Conservation (phyloP, 2,113 vertebrate genomes). For the Plectropomus leopardus region DNA sequence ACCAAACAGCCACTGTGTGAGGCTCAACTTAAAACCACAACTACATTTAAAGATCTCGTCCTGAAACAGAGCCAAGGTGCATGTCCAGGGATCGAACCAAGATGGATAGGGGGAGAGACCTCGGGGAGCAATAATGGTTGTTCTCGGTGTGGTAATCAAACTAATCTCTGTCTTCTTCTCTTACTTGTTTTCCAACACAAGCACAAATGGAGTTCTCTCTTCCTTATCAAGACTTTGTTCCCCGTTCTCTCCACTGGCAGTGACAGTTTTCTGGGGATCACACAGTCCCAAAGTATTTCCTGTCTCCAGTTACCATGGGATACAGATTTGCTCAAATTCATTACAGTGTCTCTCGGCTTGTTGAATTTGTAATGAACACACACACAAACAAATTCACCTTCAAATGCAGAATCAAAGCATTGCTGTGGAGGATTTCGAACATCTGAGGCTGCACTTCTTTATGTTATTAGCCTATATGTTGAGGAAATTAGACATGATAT, state of each 20-base stretch:
- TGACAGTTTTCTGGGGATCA: conserved; percentile 12
- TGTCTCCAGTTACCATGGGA: conserved; percentile 52
- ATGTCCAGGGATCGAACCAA: conserved; percentile 62
- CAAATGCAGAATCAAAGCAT: conserved; percentile 22
- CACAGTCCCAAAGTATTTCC: conserved; percentile 6
- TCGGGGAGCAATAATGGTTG: conserved; percentile 69
- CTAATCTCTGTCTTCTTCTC: conserved; percentile 70
- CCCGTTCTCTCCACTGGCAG: not conserved
- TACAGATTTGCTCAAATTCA: conserved; percentile 51
- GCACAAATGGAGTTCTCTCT: conserved; percentile 22
- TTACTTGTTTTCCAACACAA: conserved; percentile 54
- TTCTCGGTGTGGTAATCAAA: conserved; percentile 72
- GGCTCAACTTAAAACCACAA: conserved; percentile 12
- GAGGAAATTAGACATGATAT: not conserved
- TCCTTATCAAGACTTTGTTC: conserved; percentile 16
- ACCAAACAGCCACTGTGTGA: not conserved
- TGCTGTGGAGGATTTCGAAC: not conserved
- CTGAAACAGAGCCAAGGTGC: conserved; percentile 60
- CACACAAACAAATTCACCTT: conserved; percentile 42
- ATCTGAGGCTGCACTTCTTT: not conserved
- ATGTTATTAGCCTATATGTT: conserved; percentile 29
- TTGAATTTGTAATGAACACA: conserved; percentile 64
- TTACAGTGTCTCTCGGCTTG: conserved; percentile 62
- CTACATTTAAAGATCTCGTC: conserved; percentile 51
- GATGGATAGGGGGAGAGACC: conserved; percentile 62